Conservation (phyloP, 2,113 vertebrate species). For the Cervus canadensis region DNA sequence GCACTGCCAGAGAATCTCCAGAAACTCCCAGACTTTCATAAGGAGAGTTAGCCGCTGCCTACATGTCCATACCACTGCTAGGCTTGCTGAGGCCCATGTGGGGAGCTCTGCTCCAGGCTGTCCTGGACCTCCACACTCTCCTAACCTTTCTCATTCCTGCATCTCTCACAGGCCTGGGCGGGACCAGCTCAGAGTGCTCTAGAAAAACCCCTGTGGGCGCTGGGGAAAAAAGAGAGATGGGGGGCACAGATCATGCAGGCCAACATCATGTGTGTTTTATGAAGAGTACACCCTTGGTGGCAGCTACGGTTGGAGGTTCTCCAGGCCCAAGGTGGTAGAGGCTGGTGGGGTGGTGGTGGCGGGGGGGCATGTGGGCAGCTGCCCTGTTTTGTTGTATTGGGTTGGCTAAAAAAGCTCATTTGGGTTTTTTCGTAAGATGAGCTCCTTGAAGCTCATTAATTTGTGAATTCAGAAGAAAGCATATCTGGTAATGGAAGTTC, state of each 20-base stretch:
- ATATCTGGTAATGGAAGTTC: background rate
- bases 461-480: background rate
- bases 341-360: background rate
- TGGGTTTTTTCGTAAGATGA: background rate
- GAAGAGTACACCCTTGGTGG: background rate
- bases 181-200: background rate
- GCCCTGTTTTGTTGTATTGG: background rate
- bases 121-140: background rate
- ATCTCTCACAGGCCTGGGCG: background rate
- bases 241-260: background rate
- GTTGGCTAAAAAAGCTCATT: background rate
- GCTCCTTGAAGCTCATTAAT: background rate
- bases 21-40: background rate
- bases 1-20: background rate
- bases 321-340: background rate
- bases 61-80: accelerated
- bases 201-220: background rate
- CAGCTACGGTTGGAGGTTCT: background rate
- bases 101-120: background rate
- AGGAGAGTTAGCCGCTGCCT: background rate
- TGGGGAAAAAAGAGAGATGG: accelerated
- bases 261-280: background rate
- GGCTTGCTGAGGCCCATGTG: background rate
- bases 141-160: background rate
- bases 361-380: background rate